These are phyloP conservation scores for Electrona antarctica DNA, from an alignment of 2,113 vertebrate genomes.

Conservation along the genomic window DNA sequence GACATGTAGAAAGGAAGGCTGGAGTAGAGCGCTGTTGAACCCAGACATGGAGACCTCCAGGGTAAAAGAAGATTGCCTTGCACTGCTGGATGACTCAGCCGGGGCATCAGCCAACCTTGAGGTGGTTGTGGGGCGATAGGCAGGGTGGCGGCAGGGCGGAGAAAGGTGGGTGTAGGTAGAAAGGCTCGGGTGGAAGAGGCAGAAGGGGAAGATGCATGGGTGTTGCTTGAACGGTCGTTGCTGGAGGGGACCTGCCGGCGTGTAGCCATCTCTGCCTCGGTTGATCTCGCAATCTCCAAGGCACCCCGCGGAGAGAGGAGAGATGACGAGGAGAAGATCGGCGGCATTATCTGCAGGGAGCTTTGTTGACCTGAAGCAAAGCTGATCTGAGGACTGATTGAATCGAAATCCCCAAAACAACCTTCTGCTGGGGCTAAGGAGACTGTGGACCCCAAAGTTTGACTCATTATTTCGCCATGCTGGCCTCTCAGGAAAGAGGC, in stretches of 20 bases:
- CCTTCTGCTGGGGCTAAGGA: slow-evolving; percentile 9
- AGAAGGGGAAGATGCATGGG: not conserved
- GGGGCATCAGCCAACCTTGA: slow-evolving; percentile 48
- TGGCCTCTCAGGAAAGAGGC: not conserved
- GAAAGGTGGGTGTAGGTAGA: not conserved
- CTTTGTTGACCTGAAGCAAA: not conserved
- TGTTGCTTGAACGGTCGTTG: slow-evolving; percentile 25
- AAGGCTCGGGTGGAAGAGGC: not conserved
- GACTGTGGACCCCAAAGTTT: not conserved
- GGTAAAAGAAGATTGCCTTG: slow-evolving; percentile 50
- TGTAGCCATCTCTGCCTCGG: slow-evolving; percentile 23
- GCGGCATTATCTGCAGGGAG: slow-evolving; percentile 4
- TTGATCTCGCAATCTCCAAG: not conserved
- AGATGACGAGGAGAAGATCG: not conserved
- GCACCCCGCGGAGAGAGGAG: not conserved
- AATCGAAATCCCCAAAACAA: slow-evolving; percentile 3
- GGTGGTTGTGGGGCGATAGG: slow-evolving; percentile 11
- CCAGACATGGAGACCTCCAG: slow-evolving; percentile 51
- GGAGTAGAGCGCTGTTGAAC: slow-evolving; percentile 38
- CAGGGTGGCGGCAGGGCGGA: slow-evolving; percentile 11
- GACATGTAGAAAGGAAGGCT: slow-evolving; percentile 48
- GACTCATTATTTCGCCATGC: slow-evolving; percentile 6
- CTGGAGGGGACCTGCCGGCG: slow-evolving; percentile 54
- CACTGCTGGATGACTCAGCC: slow-evolving; percentile 24
- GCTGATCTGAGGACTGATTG: not conserved